Evolutionary conservation across 2,888 invertebrate genomes (phyloP), one percentile per base, ranked within the genome.

Genomic region (Microplitis deprimator): DNA sequence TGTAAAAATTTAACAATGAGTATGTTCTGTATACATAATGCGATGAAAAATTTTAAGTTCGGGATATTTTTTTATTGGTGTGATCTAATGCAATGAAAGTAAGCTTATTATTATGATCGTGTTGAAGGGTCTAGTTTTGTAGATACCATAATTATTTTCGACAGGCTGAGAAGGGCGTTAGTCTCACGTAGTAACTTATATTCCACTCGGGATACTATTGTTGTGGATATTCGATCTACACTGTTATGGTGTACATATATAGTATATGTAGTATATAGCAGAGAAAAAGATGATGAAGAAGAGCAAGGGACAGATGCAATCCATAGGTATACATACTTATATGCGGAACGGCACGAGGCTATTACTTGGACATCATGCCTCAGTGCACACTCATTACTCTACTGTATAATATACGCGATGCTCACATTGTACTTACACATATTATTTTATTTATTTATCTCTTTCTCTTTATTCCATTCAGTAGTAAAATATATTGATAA

Each of bases 131-230:
- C 29, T 29, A 40, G 62, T n/a, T 73, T 73, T 73, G 64, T 73
- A 20, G 72, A 73, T 73, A 73, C 73, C 73, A 40, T 73, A 73
- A 73, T 73, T 73, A 73, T 64, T 73, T 64, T 41, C 41, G 73
- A 73, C 73, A 73, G 73, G 73, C 64, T 73, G 62, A 64, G 41
- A 20, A 39, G 17, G 41, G 64, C 8, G 64, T 62, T 62, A 41
- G 41, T 62, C 73, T 64, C 62, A 62, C 64, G 73, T 73, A 64
- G 62, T 41, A 64, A 40, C 13, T 40, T 17, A 8, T 72, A 72
- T 10, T 72, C 72, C 62, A 62, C 17, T 17, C 62, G 50, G 50
- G 50, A 50, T 50, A 50, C 50, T 50, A 50, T 50, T 50, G 50
- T 50, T 50, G 50, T 50, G 8, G 50, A 50, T 50, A 50, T 50